Evolutionary conservation across 2,797 vertebrate genomes (phyloP).

Genomic region (Myotis planiceps): DNA sequence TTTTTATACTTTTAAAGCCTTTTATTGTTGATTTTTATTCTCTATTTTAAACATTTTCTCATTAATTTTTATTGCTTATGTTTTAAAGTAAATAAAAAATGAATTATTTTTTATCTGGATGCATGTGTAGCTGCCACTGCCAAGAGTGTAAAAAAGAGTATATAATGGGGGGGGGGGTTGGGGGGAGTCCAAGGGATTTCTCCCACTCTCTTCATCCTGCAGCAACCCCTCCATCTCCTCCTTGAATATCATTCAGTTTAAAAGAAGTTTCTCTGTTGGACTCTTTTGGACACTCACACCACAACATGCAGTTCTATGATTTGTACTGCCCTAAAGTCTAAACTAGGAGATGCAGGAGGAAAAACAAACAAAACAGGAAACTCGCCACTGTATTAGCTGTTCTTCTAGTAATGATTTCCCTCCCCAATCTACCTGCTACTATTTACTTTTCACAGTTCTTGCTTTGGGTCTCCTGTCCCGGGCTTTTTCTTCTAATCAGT

Average conservation of each 20-base stretch:
- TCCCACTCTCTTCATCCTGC: not conserved
- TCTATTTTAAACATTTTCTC: conserved; percentile 14
- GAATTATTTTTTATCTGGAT: not conserved
- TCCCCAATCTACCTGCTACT: not conserved
- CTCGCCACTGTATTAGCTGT: not conserved
- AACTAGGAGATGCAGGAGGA: not conserved
- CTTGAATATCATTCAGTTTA: not conserved
- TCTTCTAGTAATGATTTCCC: not conserved
- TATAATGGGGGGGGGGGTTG: not conserved
- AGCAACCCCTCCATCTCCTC: not conserved
- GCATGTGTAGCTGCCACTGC: not conserved
- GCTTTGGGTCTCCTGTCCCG: not conserved
- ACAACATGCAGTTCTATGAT: fast-evolving
- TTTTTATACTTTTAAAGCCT: not conserved
- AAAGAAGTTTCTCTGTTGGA: not conserved
- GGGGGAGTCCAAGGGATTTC: not conserved
- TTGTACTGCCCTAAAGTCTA: not conserved
- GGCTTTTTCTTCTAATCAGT: not conserved
- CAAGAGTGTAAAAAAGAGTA: not conserved
- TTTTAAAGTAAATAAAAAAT: not conserved
- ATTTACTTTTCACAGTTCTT: not conserved
- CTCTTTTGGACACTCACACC: not conserved
- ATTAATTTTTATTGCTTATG: not conserved
- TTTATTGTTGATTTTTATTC: not conserved
- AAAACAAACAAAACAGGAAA: not conserved